Base-by-base conservation (phyloP, 2,797 vertebrate species). In the Megalops cyprinoides region DNA sequence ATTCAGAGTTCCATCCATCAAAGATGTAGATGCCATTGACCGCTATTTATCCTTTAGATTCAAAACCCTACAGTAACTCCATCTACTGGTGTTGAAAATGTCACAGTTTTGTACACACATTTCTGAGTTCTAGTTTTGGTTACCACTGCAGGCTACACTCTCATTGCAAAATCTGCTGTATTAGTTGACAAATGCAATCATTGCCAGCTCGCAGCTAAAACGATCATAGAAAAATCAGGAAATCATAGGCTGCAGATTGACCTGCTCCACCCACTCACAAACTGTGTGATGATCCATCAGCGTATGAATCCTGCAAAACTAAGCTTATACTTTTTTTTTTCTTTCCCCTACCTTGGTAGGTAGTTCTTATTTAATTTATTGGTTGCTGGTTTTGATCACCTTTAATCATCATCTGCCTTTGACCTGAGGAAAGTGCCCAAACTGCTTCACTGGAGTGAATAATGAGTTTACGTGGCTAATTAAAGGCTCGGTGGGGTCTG, bases 401-500 rank as follows among this genome's bases (percentile, higher is more conserved):
- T 31, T 51, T 75, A 31, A 51, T 74, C 15, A 49, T n/a, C 12
- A 49, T 44, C 25, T 71, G 18, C 1, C 25, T 71, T 67, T 67
- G 2, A 8, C 73, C 42, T 25, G 23, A 55, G 12, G 15, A 51
- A 56, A 12, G 79, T 20, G 49, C 55, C 14, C 23, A 79, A 73
- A 42, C 34, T 58, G 69, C 78, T 55, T 74, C 18, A 46, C 7
- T 60, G 25, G 15, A 56, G 69, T 74, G 37, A 74, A 25, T 60
- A 75, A 80, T 75, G 49, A 60, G 46, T 15, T 55, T 4, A 34
- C 71, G 79, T 73, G 44, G 53, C 78, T 56, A 14, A 73, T 53
- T 74, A 58, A 71, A 71, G 37, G 37, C 3, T 10, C 18, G 39
- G 12, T 31, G 65, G 37, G 14, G 15, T 69, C 65, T 69, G 39